Percentiles rank a stretch among this genome's conserved stretches.
Evolutionary conservation across 2,888 invertebrate species (phyloP).

Genomic region (Neoascia interrupta): DNA sequence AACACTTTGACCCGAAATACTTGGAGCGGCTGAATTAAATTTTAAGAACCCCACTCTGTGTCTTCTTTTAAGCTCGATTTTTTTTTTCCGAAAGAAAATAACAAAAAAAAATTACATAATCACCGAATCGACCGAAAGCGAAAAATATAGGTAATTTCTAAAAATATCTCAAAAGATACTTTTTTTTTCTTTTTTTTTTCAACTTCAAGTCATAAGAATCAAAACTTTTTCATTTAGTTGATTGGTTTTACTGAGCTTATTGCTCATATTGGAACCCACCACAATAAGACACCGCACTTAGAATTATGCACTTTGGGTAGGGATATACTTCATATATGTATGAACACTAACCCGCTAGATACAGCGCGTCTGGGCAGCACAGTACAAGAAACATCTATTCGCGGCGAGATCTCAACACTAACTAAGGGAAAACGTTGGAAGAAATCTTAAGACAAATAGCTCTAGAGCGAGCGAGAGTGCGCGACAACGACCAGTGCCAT

Average conservation of each 20-base stretch:
- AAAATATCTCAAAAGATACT: constrained; percentile 60
- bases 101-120: constrained; percentile 58
- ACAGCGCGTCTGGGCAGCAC: constrained; percentile 39
- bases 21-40: no score
- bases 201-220: constrained; percentile 17
- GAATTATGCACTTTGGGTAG: neutral
- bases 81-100: constrained; percentile 21
- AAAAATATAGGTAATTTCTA: constrained; percentile 61
- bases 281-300: constrained; percentile 33
- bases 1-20: constrained; percentile 58
- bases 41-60: no score
- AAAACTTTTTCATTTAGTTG: neutral
- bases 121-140: constrained; percentile 37
- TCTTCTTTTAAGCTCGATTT: neutral
- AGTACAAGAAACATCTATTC: constrained; percentile 64
- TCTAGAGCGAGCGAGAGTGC: constrained; percentile 50
- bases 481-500: constrained; percentile 46
- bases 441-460: constrained; percentile 47
- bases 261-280: constrained; percentile 4
- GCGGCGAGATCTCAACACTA: constrained; percentile 74
- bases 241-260: constrained; percentile 1
- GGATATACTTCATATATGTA: constrained; percentile 28
- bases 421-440: constrained; percentile 71
- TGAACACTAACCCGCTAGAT: constrained; percentile 59
- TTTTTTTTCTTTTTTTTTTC: constrained; percentile 15